phyloP scores from a whole-genome alignment of 2,113 vertebrate species.

The Malurus melanocephalus region DNA sequence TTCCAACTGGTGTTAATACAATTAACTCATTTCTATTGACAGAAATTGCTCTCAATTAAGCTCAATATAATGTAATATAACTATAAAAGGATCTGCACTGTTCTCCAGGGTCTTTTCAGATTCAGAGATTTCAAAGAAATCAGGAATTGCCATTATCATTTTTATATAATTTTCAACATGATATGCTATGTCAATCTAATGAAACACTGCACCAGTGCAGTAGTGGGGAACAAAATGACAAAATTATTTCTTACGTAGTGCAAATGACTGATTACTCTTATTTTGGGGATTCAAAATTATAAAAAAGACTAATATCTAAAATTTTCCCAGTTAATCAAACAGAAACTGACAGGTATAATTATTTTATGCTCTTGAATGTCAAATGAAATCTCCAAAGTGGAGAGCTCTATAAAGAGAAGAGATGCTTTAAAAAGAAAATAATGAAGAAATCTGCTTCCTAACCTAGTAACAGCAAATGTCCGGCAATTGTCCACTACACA shows the following conservation, averaged over 20 bases:
- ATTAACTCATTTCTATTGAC: not conserved
- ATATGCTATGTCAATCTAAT: not conserved
- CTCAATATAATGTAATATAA: not conserved
- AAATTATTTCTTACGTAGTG: not conserved
- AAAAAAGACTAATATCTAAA: not conserved
- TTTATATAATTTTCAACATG: not conserved
- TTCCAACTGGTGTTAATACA: not conserved
- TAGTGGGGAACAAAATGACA: not conserved
- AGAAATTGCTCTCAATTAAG: not conserved
- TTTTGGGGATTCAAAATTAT: constrained; percentile 5
- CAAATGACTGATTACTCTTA: not conserved
- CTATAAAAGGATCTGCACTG: not conserved
- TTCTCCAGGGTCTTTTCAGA: not conserved
- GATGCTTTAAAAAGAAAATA: constrained; percentile 38
- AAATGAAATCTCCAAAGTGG: constrained; percentile 1
- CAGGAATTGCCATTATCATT: not conserved
- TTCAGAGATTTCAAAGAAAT: not conserved
- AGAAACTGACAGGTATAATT: constrained; percentile 29
- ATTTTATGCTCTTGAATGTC: constrained; percentile 37
- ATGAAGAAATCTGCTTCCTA: constrained; percentile 19
- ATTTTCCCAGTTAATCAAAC: constrained; percentile 1
- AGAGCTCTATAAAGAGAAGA: constrained; percentile 13
- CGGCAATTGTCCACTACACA: constrained; percentile 16
- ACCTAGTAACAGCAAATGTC: constrained; percentile 33
- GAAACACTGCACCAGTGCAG: not conserved